phyloP scores from a whole-genome alignment of 2,888 invertebrate species.

The Acrocyrtus sp. region DNA sequence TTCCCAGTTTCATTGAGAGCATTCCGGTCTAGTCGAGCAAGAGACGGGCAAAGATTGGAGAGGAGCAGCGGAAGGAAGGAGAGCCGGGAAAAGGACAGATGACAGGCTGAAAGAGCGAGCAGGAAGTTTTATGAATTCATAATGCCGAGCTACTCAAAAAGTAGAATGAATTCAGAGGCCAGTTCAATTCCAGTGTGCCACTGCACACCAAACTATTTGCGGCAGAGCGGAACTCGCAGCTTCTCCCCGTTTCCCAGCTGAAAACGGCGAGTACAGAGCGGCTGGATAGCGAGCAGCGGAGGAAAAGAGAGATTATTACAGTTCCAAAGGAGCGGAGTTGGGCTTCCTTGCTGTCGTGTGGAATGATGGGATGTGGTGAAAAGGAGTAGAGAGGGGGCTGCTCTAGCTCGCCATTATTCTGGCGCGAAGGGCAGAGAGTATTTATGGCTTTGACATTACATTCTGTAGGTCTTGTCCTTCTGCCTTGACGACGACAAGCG shows the following conservation, averaged over 20 bases:
- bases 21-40: not conserved
- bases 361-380: not conserved
- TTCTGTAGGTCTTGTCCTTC: constrained; percentile 24
- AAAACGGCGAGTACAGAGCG: not conserved
- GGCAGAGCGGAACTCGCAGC: not conserved
- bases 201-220: no score
- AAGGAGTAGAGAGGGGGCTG: constrained; percentile 13
- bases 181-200: no score
- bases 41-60: not conserved
- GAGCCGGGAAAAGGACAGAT: constrained; percentile 4
- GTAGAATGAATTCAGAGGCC: constrained; percentile 6
- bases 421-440: constrained; percentile 13
- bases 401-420: constrained; percentile 5
- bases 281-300: not conserved
- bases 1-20: not conserved
- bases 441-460: constrained; percentile 34
- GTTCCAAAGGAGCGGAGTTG: constrained; percentile 20
- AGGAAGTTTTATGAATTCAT: constrained; percentile 31
- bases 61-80: not conserved
- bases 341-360: not conserved
- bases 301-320: constrained; percentile 21
- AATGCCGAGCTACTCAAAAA: not conserved
- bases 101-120: constrained; percentile 16
- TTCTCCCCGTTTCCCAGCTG: not conserved
- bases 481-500: not conserved